Percentiles rank a stretch among this genome's conserved stretches.
Evolutionary conservation across 2,888 invertebrate species (phyloP).

Genomic region (Allolobophora icterica): DNA sequence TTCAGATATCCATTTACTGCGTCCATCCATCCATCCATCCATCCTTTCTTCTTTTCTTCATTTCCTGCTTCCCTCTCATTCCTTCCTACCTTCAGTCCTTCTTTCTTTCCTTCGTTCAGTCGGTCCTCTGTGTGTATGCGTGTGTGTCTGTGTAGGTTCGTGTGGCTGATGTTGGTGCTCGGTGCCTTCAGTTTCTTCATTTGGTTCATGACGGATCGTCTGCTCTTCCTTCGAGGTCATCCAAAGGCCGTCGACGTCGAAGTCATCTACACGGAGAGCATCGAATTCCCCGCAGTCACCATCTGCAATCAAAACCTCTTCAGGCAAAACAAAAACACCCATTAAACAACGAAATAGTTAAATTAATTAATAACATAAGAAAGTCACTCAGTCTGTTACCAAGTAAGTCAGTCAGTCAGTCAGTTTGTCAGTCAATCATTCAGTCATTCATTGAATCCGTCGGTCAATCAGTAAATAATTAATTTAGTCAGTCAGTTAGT

Average conservation of each 20-base stretch:
- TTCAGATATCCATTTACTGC: too few relatives aligned
- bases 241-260: constrained; percentile 49
- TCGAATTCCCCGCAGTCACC: constrained; percentile 49
- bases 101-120: neutral
- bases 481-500: neutral
- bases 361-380: neutral
- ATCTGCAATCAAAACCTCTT: constrained; percentile 51
- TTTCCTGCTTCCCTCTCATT: too few relatives aligned
- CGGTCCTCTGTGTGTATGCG: neutral
- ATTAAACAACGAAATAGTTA: neutral
- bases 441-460: too few relatives aligned
- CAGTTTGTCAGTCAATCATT: too few relatives aligned
- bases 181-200: constrained; percentile 45
- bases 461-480: too few relatives aligned
- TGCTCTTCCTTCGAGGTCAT: constrained; percentile 41
- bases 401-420: too few relatives aligned
- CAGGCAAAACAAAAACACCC: constrained; percentile 38
- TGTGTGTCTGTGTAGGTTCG: constrained; percentile 39
- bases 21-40: too few relatives aligned
- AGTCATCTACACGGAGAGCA: constrained; percentile 48
- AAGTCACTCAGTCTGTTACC: too few relatives aligned
- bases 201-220: constrained; percentile 48
- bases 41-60: too few relatives aligned
- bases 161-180: constrained; percentile 45
- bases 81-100: too few relatives aligned